These are phyloP conservation scores for Lithosia quadra DNA, from an alignment of 2,888 invertebrate genomes.

Conservation along the genomic window DNA sequence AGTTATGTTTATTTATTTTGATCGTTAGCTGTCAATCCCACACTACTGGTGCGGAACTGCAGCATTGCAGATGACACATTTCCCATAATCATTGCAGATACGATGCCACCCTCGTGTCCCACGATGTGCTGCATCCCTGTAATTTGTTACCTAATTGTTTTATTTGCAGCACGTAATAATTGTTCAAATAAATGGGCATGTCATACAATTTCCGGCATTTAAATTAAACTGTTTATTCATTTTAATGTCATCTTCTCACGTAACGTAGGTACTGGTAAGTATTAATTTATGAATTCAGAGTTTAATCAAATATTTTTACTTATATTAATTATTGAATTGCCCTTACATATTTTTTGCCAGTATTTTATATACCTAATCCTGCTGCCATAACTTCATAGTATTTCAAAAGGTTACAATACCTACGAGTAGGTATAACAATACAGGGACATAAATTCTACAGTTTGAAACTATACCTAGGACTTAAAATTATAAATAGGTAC, in stretches of 20 bases:
- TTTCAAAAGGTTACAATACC: too few relatives aligned
- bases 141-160: constrained; percentile 78
- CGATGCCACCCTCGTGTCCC: constrained; percentile 66
- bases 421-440: not conserved
- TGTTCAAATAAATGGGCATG: constrained; percentile 60
- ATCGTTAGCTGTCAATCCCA: constrained; percentile 57
- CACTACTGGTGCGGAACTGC: constrained; percentile 70
- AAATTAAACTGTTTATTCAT: constrained; percentile 14
- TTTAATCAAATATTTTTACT: too few relatives aligned
- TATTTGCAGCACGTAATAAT: constrained; percentile 73
- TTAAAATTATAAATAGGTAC: too few relatives aligned
- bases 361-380: too few relatives aligned
- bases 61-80: constrained; percentile 74
- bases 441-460: not conserved
- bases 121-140: constrained; percentile 67
- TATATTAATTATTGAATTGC: too few relatives aligned
- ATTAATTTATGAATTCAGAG: too few relatives aligned
- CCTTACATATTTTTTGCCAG: too few relatives aligned
- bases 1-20: not conserved
- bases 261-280: not conserved
- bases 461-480: not conserved
- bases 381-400: too few relatives aligned
- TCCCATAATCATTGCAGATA: constrained; percentile 75
- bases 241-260: not conserved
- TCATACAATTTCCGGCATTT: constrained; percentile 65